phyloP scores from a whole-genome alignment of 35 echinoderm and acorn worm genomes.

The Hemicentrotus pulcherrimus region DNA sequence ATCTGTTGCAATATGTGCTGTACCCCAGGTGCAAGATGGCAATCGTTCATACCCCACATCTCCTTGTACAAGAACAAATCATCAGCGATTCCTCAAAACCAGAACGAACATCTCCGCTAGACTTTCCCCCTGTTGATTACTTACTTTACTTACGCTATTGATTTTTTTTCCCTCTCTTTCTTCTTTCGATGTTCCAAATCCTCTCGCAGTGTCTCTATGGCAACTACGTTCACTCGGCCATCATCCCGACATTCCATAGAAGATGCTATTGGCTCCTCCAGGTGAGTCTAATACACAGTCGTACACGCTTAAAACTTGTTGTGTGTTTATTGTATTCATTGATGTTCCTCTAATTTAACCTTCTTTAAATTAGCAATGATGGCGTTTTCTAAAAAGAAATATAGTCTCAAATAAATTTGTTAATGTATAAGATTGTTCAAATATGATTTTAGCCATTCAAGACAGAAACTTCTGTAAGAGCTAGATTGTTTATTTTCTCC shows the following conservation, averaged over 20 bases:
- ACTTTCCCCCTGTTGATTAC: neutral
- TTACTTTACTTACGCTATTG: neutral
- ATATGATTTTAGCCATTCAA: too few relatives aligned
- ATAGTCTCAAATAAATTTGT: too few relatives aligned
- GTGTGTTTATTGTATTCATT: neutral
- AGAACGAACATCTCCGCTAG: neutral
- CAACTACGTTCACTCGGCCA: constrained; percentile 94
- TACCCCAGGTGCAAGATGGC: neutral
- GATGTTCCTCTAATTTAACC: neutral
- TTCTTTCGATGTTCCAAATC: constrained; percentile 44
- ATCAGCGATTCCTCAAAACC: neutral
- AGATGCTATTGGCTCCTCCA: constrained; percentile 96
- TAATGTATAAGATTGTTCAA: too few relatives aligned
- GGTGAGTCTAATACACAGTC: constrained; percentile 42
- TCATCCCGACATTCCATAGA: constrained; percentile 98
- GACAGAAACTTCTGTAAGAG: too few relatives aligned
- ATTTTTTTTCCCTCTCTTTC: constrained; percentile 16
- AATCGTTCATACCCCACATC: neutral
- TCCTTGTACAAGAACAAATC: neutral
- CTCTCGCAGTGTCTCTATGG: constrained; percentile 89
- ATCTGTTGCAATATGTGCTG: neutral
- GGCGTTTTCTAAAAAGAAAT: too few relatives aligned
- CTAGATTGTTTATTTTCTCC: too few relatives aligned
- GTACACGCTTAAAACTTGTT: neutral
- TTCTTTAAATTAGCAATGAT: too few relatives aligned